Evolutionary conservation across 2,797 vertebrate species (phyloP).

Genomic region (Tamandua tetradactyla): DNA sequence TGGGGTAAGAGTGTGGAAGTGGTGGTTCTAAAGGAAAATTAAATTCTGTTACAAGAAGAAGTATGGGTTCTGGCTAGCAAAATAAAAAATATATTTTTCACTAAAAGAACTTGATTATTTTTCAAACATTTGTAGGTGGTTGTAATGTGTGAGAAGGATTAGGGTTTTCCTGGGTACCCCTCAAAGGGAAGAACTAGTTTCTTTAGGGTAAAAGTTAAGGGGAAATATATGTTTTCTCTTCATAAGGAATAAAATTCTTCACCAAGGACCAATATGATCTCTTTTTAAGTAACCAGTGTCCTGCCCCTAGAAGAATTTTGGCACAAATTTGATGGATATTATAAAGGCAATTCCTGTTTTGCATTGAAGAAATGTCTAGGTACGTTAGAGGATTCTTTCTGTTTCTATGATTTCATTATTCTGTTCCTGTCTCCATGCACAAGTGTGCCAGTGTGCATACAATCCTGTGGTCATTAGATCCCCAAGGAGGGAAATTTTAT

Average conservation of each 20-base stretch:
- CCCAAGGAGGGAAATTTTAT: conserved; percentile 24
- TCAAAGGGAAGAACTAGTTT: neutral
- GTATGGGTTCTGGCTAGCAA: neutral
- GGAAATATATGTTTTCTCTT: neutral
- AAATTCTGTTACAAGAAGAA: neutral
- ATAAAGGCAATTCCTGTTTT: neutral
- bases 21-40: neutral
- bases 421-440: neutral
- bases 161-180: neutral
- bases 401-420: neutral
- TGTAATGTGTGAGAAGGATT: neutral
- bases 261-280: neutral
- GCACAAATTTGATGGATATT: neutral
- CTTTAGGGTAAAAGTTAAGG: neutral
- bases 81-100: neutral
- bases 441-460: neutral
- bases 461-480: neutral
- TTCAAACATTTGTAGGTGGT: neutral
- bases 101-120: neutral
- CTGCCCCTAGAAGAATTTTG: neutral
- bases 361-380: neutral
- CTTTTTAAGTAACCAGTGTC: neutral
- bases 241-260: neutral
- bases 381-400: neutral
- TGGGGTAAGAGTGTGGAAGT: neutral